A percentile compares a stretch with the other conserved stretches of the same genome.
Evolutionary conservation across 2,888 invertebrate genomes (phyloP).

Genomic region (Lampropteryx suffumata): DNA sequence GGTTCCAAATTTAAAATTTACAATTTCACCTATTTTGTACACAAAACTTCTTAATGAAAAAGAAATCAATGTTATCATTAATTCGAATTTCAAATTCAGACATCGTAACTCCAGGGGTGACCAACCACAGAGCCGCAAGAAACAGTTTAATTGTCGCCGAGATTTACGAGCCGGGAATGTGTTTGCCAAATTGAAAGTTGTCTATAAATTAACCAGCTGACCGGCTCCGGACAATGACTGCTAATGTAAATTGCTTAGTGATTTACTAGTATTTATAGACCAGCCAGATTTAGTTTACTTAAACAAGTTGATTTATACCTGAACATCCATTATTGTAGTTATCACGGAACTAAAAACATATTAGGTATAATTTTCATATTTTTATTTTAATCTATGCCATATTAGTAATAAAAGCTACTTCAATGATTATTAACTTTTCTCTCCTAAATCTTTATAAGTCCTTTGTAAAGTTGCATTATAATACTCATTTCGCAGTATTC

Average conservation of each 20-base stretch:
- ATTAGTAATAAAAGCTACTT: too few relatives aligned
- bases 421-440: too few relatives aligned
- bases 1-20: too few relatives aligned
- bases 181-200: constrained; percentile 78
- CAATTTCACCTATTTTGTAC: too few relatives aligned
- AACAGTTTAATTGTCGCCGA: constrained; percentile 66
- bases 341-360: too few relatives aligned
- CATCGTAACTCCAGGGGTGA: constrained; percentile 37
- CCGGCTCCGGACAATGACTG: constrained; percentile 40
- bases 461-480: constrained; percentile 4
- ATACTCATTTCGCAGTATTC: constrained; percentile 5
- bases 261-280: constrained; percentile 24
- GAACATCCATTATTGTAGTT: too few relatives aligned
- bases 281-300: constrained; percentile 1
- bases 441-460: background rate
- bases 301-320: too few relatives aligned
- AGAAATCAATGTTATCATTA: constrained; percentile 4
- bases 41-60: background rate
- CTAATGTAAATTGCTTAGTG: constrained; percentile 34
- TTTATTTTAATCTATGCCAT: too few relatives aligned
- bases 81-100: constrained; percentile 20
- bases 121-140: constrained; percentile 60
- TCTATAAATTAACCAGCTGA: constrained; percentile 67
- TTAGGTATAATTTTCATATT: too few relatives aligned
- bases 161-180: constrained; percentile 69